Evolutionary conservation across 2,888 invertebrate genomes (phyloP), one percentile per base, ranked within the genome.

Genomic region (Heteromyza rotundicornis): DNA sequence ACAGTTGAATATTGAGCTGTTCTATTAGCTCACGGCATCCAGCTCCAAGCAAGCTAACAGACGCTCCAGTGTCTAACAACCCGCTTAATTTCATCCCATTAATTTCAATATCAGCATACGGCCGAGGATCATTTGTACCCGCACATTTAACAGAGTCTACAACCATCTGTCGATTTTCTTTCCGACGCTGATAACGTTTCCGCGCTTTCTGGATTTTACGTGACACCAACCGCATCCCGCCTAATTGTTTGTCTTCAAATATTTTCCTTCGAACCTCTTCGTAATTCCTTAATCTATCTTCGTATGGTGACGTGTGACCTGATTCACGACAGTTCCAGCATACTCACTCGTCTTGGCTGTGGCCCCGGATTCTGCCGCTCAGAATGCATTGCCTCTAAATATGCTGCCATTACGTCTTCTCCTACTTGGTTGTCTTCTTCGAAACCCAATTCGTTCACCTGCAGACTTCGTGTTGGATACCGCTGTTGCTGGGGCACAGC

Each of bases 291-390:
- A n/a, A 14, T 14, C 14, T 1, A 2, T 17, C 36, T 54, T 54
- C 17, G 36, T 36, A 14, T 2, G 16, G 8, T 19, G 14, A 40
- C 1, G 40, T 40, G 20, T 54, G 36, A 2, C 54, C 54, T 36
- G 36, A 2, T 8, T 14, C 14, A 19, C 14, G 35, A 22, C 54
- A 54, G 14, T 54, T 54, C 54, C 54, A 54, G 22, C 36, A 54
- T 36, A 36, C 36, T 27, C 8, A 1, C 12, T 27, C 27, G 52
- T 32, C 14, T 8, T n/a, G 32, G 2, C n/a, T 24, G 7, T 3
- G 1, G 52, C 10, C 5, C 5, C 27, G 10, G 27, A 10, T 10
- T 10, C 10, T 27, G 27, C 5, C 10, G 27, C 5, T 27, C 27
- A 5, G 27, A 10, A 7, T 27, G 27, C 10, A 27, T 27, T 10